Evolutionary conservation across 2,113 vertebrate species (phyloP), one percentile per base, ranked within the genome.

Genomic region (Brachyistius frenatus): DNA sequence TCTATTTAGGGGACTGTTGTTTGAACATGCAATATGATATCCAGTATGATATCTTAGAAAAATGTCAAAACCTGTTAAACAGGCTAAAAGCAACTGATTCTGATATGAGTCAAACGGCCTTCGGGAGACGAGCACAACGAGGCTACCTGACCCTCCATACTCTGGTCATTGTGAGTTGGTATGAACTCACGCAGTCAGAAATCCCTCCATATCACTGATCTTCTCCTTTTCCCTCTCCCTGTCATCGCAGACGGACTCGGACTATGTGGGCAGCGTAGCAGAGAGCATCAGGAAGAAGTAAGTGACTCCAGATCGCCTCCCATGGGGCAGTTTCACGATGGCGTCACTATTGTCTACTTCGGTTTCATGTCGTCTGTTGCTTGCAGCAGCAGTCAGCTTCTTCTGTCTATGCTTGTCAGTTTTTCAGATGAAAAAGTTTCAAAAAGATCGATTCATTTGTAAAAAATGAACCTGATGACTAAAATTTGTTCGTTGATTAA

Each of bases 261-360:
- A 88, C 1, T 97, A 96, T 73, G 88, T 97, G 66, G 80, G 75
- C 46, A 88, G 58, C 44, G 30, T 97, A 69, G 94, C 93, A 79
- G 74, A 93, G 73, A 94, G 54, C 68, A 52, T 98, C 80, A 91
- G 79, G 84, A 83, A 65, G 41, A 95, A 82, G 97, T 98, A 88
- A 96, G 96, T 93, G 10, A 50, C 2, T 56, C 11, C 14, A 3
- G 2, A 30, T 32, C 36, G 7, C 68, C 47, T 73, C 30, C 57
- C 33, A 13, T 50, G 5, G 10, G n/a, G 36, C 32, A 39, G 16
- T 62, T 80, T 56, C 23, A 16, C 16, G 86, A 3, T 39, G 7
- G 0, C 41, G 2, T 56, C 11, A 13, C 57, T 7, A 1, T 3
- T 33, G 36, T 36, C 47, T 4, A 5, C 37, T 41, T 16, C 47